Conservation (phyloP, 1,140 invertebrate genomes). For the Theocolax elegans region DNA sequence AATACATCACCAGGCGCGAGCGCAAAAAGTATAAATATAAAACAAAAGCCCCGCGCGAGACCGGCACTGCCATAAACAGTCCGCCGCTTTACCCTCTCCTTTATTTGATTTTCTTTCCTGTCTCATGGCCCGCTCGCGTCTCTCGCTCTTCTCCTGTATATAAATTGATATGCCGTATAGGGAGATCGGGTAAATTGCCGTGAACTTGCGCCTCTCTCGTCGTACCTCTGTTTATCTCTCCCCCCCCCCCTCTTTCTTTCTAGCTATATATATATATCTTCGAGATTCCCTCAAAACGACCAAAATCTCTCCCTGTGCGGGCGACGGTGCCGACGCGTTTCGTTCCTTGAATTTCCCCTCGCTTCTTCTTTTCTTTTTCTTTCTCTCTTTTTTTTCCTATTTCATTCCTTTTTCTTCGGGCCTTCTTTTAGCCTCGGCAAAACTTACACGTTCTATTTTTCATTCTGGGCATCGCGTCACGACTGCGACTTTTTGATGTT, state of each 20-base stretch:
- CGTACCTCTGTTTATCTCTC: no score
- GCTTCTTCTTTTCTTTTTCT: background rate
- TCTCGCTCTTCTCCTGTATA: no score
- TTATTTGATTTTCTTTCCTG: constrained; percentile 59
- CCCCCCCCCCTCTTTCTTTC: no score
- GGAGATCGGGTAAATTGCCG: constrained; percentile 41
- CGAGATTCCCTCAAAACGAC: no score
- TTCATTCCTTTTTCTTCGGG: background rate
- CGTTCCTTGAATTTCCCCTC: background rate
- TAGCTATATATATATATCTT: no score
- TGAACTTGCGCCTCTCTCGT: constrained; percentile 38
- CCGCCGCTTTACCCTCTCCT: constrained; percentile 51
- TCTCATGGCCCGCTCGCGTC: constrained; percentile 3
- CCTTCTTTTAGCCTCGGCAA: background rate
- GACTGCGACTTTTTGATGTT: background rate
- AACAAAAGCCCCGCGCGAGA: constrained; percentile 53
- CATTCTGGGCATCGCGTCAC: background rate
- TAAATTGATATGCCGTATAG: constrained; percentile 57
- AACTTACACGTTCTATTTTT: constrained; percentile 4
- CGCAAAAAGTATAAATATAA: constrained; percentile 60
- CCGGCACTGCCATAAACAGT: constrained; percentile 48
- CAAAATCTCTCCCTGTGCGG: no score
- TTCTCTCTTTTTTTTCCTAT: constrained; percentile 1
- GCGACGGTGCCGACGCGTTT: no score
- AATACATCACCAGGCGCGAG: constrained; percentile 52